Evolutionary conservation across 2,113 vertebrate genomes (phyloP), one percentile per base, ranked within the genome.

Genomic region (Conger conger): DNA sequence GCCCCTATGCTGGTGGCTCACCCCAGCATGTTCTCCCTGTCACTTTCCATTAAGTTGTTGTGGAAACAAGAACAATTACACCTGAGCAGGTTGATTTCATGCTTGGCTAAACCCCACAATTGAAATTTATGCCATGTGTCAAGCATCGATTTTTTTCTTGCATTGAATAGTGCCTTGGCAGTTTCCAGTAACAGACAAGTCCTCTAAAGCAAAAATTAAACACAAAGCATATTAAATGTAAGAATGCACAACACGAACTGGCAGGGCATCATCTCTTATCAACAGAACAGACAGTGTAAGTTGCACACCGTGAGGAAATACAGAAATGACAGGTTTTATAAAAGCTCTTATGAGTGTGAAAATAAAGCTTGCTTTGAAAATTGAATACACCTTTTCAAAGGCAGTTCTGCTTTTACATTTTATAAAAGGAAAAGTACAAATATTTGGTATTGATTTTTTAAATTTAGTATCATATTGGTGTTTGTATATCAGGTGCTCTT

Each of bases 11-110:
- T 73, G n/a, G 6, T 73, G 68, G n/a, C 13, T 33, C 68, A 13
- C 27, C 68, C 9, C n/a, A 33, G n/a, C 68, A 73, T 73, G 68
- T 73, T 73, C 68, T 73, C n/a, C n/a, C 3, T 73, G 68, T 73
- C 68, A 73, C 16, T 73, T 73, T 73, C n/a, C n/a, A 73, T 73
- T 73, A 73, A 73, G 68, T 73, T 33, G 27, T 73, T 73, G 68
- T 33, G n/a, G 68, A 73, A 73, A 73, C 68, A 1, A 73, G 68
- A 33, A 73, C 68, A 73, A 73, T 73, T 73, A 73, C 68, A 73
- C 68, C 68, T 73, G 68, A 73, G 68, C 27, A 33, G 68, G 68
- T 73, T 73, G 68, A 73, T 73, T 73, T 73, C 68, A 73, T 73
- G 68, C 68, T 7, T 73, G 68, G 68, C 68, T 73, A 33, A 73